Percentiles rank a stretch among this genome's conserved stretches.
These are phyloP conservation scores for Colinus virginianus DNA, from an alignment of 2,113 vertebrate genomes.

Conservation along the genomic window DNA sequence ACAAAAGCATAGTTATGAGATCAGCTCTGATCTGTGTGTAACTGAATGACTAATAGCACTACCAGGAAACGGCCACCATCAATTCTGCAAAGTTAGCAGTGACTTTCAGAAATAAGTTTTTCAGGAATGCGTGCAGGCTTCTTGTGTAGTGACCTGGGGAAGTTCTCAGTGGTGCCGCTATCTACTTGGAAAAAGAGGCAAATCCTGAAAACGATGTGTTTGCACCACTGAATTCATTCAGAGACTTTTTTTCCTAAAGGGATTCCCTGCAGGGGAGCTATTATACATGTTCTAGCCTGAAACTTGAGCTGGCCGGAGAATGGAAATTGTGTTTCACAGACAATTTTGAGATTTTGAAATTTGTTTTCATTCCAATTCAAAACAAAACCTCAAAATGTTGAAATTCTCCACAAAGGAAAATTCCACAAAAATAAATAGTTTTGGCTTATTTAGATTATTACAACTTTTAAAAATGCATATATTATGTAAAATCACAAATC, in stretches of 20 bases:
- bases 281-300: constrained; percentile 39
- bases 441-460: constrained; percentile 16
- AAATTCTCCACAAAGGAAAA: constrained; percentile 69
- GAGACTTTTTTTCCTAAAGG: constrained; percentile 53
- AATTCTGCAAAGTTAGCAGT: not conserved
- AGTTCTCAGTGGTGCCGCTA: not conserved
- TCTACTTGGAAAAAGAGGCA: not conserved
- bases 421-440: constrained; percentile 62
- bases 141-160: not conserved
- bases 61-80: not conserved
- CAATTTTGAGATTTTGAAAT: constrained; percentile 73
- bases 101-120: not conserved
- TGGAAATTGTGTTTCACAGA: constrained; percentile 68
- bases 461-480: not conserved
- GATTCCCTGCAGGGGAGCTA: constrained; percentile 42
- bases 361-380: constrained; percentile 69
- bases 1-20: not conserved
- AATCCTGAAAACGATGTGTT: constrained; percentile 34
- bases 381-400: constrained; percentile 73
- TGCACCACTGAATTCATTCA: constrained; percentile 11
- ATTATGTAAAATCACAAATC: not conserved
- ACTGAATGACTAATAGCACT: not conserved
- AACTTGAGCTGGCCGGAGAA: constrained; percentile 46
- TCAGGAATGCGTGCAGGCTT: not conserved
- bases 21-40: not conserved